Conservation (phyloP, 2,797 vertebrate species). For the Darevskia mixta region DNA sequence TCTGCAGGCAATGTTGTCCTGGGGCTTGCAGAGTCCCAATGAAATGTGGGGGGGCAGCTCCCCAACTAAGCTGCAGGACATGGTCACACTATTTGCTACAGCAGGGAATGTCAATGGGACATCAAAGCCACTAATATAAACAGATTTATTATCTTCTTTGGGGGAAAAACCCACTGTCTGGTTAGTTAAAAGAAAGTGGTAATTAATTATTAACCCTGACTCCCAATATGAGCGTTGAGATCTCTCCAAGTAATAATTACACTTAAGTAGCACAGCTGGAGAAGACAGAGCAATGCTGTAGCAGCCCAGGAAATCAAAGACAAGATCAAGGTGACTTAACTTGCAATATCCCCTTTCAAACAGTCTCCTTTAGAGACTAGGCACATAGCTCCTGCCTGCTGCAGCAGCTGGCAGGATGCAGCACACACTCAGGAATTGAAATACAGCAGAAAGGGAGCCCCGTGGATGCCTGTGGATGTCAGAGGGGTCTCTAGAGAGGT, state of each 20-base stretch:
- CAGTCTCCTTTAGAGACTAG: not conserved
- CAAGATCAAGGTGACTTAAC: constrained; percentile 25
- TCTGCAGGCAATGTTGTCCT: not conserved
- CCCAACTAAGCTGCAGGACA: not conserved
- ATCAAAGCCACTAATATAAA: not conserved
- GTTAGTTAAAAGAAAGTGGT: constrained; percentile 2
- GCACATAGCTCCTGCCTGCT: rapidly evolving
- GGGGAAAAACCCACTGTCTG: not conserved
- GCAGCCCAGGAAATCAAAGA: not conserved
- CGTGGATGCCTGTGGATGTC: not conserved
- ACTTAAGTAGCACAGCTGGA: not conserved
- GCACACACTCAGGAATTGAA: not conserved
- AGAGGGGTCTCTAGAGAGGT: not conserved
- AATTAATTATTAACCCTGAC: constrained; percentile 12
- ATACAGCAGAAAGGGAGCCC: no score
- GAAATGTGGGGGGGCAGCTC: not conserved
- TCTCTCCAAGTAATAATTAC: not conserved
- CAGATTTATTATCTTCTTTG: constrained; percentile 3
- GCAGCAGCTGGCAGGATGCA: not conserved
- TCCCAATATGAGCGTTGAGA: not conserved
- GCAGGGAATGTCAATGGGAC: not conserved
- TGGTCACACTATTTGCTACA: not conserved
- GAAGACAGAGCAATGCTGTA: not conserved
- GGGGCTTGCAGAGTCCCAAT: not conserved
- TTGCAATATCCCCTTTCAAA: not conserved